phyloP scores from a whole-genome alignment of 2,888 invertebrate species.

The Pristionchus japonicus region DNA sequence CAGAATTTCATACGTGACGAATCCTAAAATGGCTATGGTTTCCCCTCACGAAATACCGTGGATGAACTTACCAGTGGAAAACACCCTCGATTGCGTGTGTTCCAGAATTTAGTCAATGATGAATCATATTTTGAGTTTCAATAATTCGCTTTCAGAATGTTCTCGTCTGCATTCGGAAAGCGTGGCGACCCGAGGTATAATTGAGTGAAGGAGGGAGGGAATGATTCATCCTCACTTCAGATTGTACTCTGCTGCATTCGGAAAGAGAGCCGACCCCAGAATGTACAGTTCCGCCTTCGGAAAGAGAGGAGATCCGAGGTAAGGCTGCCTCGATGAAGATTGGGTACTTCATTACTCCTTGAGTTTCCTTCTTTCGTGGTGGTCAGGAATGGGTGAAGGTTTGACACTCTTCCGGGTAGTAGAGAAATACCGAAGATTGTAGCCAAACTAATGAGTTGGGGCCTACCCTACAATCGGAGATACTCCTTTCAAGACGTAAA shows the following conservation, averaged over 20 bases:
- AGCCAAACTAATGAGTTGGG: neutral
- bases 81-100: neutral
- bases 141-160: neutral
- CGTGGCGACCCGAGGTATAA: neutral
- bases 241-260: constrained; percentile 33
- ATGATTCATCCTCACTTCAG: constrained; percentile 6
- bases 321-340: too few relatives aligned
- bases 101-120: neutral
- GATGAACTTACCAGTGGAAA: neutral
- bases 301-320: constrained; percentile 32
- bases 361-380: too few relatives aligned
- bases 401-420: too few relatives aligned
- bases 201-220: neutral
- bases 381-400: too few relatives aligned
- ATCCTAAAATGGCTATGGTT: neutral
- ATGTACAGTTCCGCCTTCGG: constrained; percentile 9
- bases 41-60: neutral
- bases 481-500: neutral
- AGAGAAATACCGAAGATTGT: neutral
- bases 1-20: neutral
- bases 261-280: constrained; percentile 33
- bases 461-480: neutral
- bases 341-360: too few relatives aligned
- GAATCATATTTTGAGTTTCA: neutral
- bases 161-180: constrained; percentile 19